phyloP scores from a whole-genome alignment of 2,888 invertebrate genomes.

The Spicauda simplicius region DNA sequence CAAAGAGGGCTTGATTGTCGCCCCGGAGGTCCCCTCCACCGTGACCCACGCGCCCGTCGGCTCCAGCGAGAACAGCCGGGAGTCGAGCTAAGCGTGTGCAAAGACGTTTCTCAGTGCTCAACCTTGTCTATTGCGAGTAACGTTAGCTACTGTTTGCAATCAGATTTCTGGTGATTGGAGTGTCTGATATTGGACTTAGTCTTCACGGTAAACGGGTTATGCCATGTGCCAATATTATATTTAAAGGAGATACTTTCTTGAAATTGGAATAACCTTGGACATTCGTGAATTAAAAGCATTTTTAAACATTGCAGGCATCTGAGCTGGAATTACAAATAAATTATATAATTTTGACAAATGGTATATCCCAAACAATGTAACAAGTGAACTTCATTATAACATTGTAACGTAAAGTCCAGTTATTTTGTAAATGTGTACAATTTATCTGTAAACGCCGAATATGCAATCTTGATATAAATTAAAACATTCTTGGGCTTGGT shows the following conservation, averaged over 20 bases:
- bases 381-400: constrained; percentile 11
- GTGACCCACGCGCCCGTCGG: constrained; percentile 71
- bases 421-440: constrained; percentile 32
- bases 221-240: constrained; percentile 38
- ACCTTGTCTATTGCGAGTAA: constrained; percentile 15
- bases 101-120: constrained; percentile 34
- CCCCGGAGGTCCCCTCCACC: constrained; percentile 76
- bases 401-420: constrained; percentile 18
- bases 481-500: neutral
- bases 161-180: constrained; percentile 23
- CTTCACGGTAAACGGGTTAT: constrained; percentile 27
- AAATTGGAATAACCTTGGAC: neutral
- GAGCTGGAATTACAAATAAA: neutral
- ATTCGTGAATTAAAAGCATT: neutral
- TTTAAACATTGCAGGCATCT: neutral
- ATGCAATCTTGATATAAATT: constrained; percentile 20
- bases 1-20: constrained; percentile 93
- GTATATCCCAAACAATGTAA: constrained; percentile 33
- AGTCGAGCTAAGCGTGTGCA: constrained; percentile 82
- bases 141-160: constrained; percentile 24
- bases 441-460: constrained; percentile 27
- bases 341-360: constrained; percentile 41
- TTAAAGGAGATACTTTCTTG: neutral
- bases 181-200: constrained; percentile 25
- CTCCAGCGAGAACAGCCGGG: constrained; percentile 89